A percentile compares a stretch with the other conserved stretches of the same genome.
These are phyloP conservation scores for Oreochromis tanganicae DNA, from an alignment of 2,113 vertebrate species.

Conservation along the genomic window DNA sequence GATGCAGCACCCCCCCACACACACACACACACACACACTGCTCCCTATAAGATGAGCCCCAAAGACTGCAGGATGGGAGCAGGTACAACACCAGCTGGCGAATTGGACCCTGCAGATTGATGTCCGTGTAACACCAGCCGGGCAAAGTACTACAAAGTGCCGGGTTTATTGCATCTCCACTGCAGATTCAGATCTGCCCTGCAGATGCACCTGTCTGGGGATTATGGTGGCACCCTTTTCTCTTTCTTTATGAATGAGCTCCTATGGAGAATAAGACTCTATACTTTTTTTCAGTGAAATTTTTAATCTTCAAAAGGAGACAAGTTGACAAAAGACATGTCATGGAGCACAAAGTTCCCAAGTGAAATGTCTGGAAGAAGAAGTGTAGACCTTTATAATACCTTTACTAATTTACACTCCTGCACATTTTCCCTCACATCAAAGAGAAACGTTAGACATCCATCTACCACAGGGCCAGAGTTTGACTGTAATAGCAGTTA, in stretches of 20 bases:
- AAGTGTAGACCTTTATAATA: not conserved
- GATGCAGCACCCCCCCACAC: not conserved
- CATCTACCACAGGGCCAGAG: not conserved
- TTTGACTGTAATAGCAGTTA: not conserved
- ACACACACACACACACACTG: not conserved
- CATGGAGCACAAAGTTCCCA: not conserved
- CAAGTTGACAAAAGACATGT: not conserved
- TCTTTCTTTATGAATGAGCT: no score
- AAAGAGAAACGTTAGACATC: not conserved
- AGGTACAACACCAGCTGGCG: constrained; percentile 38
- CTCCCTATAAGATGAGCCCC: constrained; percentile 12
- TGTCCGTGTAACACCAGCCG: constrained; percentile 43
- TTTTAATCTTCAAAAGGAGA: not conserved
- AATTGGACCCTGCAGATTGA: constrained; percentile 45
- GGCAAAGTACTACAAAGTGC: not conserved
- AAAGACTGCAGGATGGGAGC: constrained; percentile 1
- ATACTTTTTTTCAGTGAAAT: not conserved
- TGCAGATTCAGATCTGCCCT: not conserved
- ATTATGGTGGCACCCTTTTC: no score
- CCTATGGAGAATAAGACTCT: not conserved
- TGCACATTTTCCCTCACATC: not conserved
- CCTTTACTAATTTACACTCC: not conserved
- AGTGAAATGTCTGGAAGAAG: not conserved
- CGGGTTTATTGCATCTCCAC: not conserved
- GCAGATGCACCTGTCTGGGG: not conserved